Conservation (phyloP, 2,888 invertebrate genomes). For the Mystacides longicornis region DNA sequence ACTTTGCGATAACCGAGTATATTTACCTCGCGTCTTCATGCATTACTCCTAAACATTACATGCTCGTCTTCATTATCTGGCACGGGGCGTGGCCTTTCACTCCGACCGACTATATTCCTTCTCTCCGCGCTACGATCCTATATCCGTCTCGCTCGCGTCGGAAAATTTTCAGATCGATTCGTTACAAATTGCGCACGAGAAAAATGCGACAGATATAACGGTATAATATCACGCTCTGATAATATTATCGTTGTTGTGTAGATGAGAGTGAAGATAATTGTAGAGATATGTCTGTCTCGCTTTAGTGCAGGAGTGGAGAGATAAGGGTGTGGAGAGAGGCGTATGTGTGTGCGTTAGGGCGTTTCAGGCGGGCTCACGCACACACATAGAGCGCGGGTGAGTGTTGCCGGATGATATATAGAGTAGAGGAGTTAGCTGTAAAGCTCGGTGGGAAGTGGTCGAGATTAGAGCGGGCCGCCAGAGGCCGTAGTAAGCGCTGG, state of each 20-base stretch:
- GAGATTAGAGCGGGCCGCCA: slow-evolving; percentile 54
- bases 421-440: slow-evolving; percentile 67
- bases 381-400: slow-evolving; percentile 17
- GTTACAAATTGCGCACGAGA: slow-evolving; percentile 11
- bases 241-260: slow-evolving; percentile 17
- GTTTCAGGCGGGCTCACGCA: slow-evolving; percentile 10
- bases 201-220: slow-evolving; percentile 21
- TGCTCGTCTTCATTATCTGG: slow-evolving; percentile 24
- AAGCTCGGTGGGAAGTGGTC: slow-evolving; percentile 70
- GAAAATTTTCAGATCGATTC: slow-evolving; percentile 13
- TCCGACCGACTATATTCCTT: background rate
- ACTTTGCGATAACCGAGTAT: slow-evolving; percentile 14
- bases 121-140: slow-evolving; percentile 2
- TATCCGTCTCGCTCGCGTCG: slow-evolving; percentile 11
- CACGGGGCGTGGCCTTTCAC: slow-evolving; percentile 18
- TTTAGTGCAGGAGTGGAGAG: slow-evolving; percentile 16
- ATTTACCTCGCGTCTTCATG: slow-evolving; percentile 22
- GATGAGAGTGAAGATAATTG: slow-evolving; percentile 22
- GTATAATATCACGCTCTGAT: slow-evolving; percentile 23
- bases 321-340: slow-evolving; percentile 10
- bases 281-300: slow-evolving; percentile 21
- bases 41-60: slow-evolving; percentile 22
- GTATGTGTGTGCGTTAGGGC: slow-evolving; percentile 11
- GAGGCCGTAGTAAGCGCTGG: slow-evolving; percentile 24
- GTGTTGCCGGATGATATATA: slow-evolving; percentile 57